These are phyloP conservation scores for Heliangelus exortis DNA, from an alignment of 2,797 vertebrate genomes.

Conservation along the genomic window DNA sequence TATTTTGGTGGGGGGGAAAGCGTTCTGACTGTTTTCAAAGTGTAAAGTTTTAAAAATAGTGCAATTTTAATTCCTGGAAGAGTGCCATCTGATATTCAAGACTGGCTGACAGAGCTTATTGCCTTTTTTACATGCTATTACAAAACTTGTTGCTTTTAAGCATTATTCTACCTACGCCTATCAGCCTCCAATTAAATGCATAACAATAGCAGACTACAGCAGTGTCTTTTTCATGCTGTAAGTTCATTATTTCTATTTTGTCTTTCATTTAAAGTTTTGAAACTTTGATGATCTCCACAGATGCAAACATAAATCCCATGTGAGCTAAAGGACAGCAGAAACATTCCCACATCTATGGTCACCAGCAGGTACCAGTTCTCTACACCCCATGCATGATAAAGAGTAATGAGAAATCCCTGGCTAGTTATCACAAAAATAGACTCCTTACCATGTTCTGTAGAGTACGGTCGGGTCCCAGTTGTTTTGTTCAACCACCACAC, in stretches of 20 bases:
- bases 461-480: constrained; percentile 35
- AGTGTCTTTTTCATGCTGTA: background rate
- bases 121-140: constrained; percentile 7
- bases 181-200: background rate
- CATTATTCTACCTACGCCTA: background rate
- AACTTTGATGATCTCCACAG: background rate
- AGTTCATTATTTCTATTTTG: constrained; percentile 28
- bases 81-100: constrained; percentile 25
- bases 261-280: constrained; percentile 19
- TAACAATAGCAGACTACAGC: background rate
- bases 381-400: background rate
- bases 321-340: background rate
- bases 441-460: constrained; percentile 73
- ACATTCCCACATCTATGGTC: background rate
- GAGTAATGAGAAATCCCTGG: background rate
- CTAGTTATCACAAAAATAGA: constrained; percentile 2
- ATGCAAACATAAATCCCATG: background rate
- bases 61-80: constrained; percentile 32
- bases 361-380: background rate
- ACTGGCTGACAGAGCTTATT: constrained; percentile 4
- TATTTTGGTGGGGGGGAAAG: background rate
- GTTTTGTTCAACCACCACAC: constrained; percentile 46
- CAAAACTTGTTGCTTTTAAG: constrained; percentile 31
- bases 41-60: constrained; percentile 5
- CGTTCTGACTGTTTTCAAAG: background rate